phyloP scores from a whole-genome alignment of 2,797 vertebrate genomes.

The Darevskia nairensis region DNA sequence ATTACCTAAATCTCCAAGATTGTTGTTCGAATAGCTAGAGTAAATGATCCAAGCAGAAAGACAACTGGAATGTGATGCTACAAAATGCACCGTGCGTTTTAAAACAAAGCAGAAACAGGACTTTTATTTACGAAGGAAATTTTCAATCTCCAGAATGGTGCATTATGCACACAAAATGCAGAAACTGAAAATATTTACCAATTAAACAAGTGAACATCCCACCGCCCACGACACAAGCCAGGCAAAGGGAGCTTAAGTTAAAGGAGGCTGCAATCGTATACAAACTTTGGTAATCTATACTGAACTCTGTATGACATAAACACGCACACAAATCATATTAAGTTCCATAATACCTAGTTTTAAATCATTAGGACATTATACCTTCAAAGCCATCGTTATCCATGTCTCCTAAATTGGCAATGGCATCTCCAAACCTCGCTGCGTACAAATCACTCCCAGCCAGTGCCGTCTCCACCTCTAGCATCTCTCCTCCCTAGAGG shows the following conservation, averaged over 20 bases:
- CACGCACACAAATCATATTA: too few relatives aligned
- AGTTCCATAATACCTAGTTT: too few relatives aligned
- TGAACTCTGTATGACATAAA: too few relatives aligned
- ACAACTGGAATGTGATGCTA: neutral
- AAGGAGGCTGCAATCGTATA: neutral
- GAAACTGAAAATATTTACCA: neutral
- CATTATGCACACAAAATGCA: neutral
- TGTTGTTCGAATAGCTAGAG: constrained; percentile 21
- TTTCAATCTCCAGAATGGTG: neutral
- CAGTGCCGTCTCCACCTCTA: constrained; percentile 84
- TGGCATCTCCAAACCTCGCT: constrained; percentile 92
- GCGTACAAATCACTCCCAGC: constrained; percentile 86
- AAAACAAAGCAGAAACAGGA: neutral
- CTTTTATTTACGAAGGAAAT: constrained; percentile 15
- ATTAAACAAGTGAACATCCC: neutral
- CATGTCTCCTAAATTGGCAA: constrained; percentile 92
- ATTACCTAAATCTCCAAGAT: constrained; percentile 6
- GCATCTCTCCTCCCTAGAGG: constrained; percentile 81
- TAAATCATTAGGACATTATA: constrained; percentile 60
- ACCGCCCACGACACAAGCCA: neutral
- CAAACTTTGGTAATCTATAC: neutral
- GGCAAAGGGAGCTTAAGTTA: neutral
- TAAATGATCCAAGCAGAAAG: constrained; percentile 14
- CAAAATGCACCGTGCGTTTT: constrained; percentile 16
- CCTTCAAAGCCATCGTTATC: constrained; percentile 95